Evolutionary conservation across 2,113 vertebrate species (phyloP), one percentile per base, ranked within the genome.

Genomic region (Peromyscus polionotus): DNA sequence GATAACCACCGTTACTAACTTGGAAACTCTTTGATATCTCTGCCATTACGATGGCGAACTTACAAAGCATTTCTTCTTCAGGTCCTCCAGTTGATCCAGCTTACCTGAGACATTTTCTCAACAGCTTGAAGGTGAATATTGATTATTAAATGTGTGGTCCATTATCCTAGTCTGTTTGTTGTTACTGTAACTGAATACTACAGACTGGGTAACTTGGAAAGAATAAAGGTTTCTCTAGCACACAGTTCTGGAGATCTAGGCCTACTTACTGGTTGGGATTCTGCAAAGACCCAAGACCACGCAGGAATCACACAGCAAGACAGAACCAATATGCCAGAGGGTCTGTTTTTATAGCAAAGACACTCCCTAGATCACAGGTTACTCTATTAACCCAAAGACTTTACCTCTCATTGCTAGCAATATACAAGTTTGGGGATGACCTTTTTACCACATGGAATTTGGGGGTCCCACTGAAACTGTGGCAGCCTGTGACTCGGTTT

Each of bases 101-200:
- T 54, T 98, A 99, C 96, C 98, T 99, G 96, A 98, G 97, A 97
- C 98, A 99, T 93, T 98, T 98, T 95, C 97, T 99, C 95, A 98
- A 98, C 79, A 98, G 98, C 96, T 96, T 98, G 88, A 99, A 99
- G 98, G 99, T 98, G 98, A 97, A 96, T 97, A 77, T 97, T 88
- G 73, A 92, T 57, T 61, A 48, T 45, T 96, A 88, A 95, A 63
- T 42, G 12, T 65, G 48, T 67, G 80, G 59, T 28, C 91, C 89
- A 26, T 79, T 61, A 28, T 42, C n/a, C 72, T 36, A 33, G 51
- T 81, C 76, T 61, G 36, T 90, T 68, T 76, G 22, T n/a, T 22
- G 9, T 79, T 95, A 72, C 48, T 70, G 3, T 33, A 59, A 90
- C 72, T 77, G 61, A 54, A 75, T 19, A 14, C 24, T 24, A 26